Conservation (phyloP, 2,888 invertebrate genomes). For the Sacculina carcini region DNA sequence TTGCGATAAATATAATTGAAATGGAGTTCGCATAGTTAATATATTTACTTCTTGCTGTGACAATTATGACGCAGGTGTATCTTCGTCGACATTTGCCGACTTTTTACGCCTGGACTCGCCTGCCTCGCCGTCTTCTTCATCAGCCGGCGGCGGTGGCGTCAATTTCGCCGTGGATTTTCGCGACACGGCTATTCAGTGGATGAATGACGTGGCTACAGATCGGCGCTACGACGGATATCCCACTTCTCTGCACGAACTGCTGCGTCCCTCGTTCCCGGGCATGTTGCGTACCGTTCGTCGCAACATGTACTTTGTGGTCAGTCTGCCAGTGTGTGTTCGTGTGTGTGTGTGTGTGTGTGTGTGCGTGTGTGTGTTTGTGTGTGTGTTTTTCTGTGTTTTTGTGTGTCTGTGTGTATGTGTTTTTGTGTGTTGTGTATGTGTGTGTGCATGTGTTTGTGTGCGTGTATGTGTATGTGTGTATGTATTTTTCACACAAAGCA, state of each 20-base stretch:
- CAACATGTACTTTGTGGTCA: constrained; percentile 34
- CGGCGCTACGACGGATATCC: constrained; percentile 70
- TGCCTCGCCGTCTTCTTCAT: constrained; percentile 20
- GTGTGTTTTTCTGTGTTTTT: too few relatives aligned
- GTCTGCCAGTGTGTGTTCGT: too few relatives aligned
- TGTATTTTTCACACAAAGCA: too few relatives aligned
- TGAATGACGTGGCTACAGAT: constrained; percentile 84
- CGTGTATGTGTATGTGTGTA: too few relatives aligned
- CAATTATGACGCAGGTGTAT: constrained; percentile 10
- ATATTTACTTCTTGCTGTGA: too few relatives aligned
- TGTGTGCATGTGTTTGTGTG: too few relatives aligned
- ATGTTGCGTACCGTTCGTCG: constrained; percentile 70
- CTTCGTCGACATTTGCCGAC: constrained; percentile 10
- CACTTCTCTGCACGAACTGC: constrained; percentile 54
- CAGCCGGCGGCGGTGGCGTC: constrained; percentile 21
- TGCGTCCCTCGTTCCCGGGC: constrained; percentile 91
- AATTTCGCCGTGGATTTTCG: constrained; percentile 89
- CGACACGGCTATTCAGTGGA: constrained; percentile 72
- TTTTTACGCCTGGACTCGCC: constrained; percentile 11
- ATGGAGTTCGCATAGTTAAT: too few relatives aligned
- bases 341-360: too few relatives aligned
- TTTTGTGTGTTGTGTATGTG: too few relatives aligned
- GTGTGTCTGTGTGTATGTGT: too few relatives aligned
- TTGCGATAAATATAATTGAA: too few relatives aligned
- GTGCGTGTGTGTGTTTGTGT: too few relatives aligned